A percentile compares a stretch with the other conserved stretches of the same genome.
Conservation (phyloP, 2,888 invertebrate species). For the Cantharis rustica region DNA sequence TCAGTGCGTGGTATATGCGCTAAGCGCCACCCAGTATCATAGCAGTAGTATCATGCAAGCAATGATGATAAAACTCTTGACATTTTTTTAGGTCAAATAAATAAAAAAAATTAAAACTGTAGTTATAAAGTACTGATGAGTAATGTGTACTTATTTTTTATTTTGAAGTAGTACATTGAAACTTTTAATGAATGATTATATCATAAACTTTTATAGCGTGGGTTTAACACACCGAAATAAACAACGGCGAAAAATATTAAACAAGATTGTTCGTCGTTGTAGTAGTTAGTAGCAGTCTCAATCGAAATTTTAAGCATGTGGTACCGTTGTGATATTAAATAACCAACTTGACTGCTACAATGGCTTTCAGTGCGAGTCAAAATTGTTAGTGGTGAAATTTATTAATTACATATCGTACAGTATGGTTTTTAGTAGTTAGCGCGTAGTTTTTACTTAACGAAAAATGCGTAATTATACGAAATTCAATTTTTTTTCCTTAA, state of each 20-base stretch:
- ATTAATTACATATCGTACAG: neutral
- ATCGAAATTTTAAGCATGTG: neutral
- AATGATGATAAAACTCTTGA: neutral
- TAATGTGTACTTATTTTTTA: neutral
- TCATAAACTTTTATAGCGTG: neutral
- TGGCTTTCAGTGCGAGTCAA: neutral
- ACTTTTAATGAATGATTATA: neutral
- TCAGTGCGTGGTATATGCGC: too few relatives aligned
- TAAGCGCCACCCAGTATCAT: too few relatives aligned
- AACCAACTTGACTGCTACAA: neutral
- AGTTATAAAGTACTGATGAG: neutral
- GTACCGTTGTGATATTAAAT: neutral
- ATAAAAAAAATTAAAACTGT: neutral
- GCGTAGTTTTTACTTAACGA: neutral
- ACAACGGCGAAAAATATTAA: neutral
- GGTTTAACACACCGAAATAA: neutral
- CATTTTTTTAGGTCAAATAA: neutral
- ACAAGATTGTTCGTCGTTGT: neutral
- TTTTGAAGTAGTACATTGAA: neutral
- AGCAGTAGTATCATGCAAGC: neutral
- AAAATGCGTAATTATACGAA: neutral
- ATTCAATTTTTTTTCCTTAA: neutral
- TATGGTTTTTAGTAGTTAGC: neutral
- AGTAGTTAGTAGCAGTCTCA: neutral
- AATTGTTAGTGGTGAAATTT: neutral